These are phyloP conservation scores for Globicephala melas DNA, from an alignment of 2,113 vertebrate species.

Conservation along the genomic window DNA sequence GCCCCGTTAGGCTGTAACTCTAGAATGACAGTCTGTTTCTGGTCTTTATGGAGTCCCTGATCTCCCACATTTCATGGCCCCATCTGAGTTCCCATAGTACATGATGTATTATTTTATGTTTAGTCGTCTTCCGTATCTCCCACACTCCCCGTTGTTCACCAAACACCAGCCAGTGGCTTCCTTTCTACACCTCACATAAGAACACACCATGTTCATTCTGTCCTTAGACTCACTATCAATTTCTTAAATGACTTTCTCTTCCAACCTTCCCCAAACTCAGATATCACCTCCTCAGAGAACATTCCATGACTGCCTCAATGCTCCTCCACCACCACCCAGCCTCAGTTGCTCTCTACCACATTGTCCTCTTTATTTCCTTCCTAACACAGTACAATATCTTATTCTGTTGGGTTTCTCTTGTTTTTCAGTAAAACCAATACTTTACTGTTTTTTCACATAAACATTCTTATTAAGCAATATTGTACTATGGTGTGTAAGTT, in stretches of 20 bases:
- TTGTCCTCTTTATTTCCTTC: not conserved
- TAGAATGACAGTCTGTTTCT: not conserved
- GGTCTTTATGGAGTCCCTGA: not conserved
- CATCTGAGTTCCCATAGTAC: not conserved
- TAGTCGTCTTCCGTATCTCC: not conserved
- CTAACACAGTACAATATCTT: not conserved
- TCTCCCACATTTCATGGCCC: too few species aligned
- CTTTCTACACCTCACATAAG: not conserved
- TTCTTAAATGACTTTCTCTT: not conserved
- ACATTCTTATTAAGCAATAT: not conserved
- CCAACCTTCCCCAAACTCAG: not conserved
- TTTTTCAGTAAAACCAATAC: not conserved
- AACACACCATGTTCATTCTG: not conserved
- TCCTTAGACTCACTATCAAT: not conserved
- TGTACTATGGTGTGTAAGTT: not conserved
- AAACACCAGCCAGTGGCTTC: not conserved
- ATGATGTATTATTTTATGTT: too few species aligned
- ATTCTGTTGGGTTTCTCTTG: not conserved
- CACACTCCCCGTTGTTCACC: not conserved
- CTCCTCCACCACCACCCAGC: too few species aligned
- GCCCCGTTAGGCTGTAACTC: not conserved
- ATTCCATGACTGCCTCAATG: accelerated
- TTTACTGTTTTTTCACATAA: not conserved
- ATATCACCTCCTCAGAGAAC: not conserved
- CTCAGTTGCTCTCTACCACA: not conserved